Evolutionary conservation across 2,888 invertebrate genomes (phyloP).

Genomic region (Sthenelais limicola): DNA sequence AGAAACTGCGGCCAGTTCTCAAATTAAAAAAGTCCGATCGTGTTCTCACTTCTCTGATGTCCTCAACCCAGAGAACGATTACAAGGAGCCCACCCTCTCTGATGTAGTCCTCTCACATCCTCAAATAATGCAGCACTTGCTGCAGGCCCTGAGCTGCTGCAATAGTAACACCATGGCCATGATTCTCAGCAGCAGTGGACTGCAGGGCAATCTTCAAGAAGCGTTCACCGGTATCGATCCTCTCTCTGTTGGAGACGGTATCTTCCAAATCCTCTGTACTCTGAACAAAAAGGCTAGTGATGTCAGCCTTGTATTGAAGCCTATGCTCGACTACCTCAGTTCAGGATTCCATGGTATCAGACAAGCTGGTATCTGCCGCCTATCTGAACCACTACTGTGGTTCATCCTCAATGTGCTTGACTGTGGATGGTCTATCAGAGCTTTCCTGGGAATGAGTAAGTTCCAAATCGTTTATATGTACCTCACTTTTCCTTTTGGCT

Average conservation of each 20-base stretch:
- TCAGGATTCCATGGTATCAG: conserved; percentile 51
- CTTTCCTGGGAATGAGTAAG: conserved; percentile 81
- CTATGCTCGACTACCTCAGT: conserved; percentile 82
- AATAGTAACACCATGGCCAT: conserved; percentile 81
- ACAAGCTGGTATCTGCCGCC: conserved; percentile 74
- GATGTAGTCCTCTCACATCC: conserved; percentile 67
- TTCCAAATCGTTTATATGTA: no score
- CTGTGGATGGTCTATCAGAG: conserved; percentile 81
- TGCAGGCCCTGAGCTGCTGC: conserved; percentile 85
- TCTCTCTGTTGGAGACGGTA: conserved; percentile 86
- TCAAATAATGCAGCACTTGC: conserved; percentile 86
- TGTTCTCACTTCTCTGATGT: conserved; percentile 44
- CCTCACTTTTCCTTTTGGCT: no score
- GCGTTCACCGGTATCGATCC: conserved; percentile 74
- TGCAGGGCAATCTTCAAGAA: conserved; percentile 62
- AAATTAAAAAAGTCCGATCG: not conserved
- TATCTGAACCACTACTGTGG: conserved; percentile 90
- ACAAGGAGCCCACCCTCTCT: conserved; percentile 52
- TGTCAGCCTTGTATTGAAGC: conserved; percentile 83
- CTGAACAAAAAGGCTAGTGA: conserved; percentile 84
- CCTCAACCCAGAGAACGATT: conserved; percentile 17
- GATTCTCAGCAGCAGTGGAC: conserved; percentile 75
- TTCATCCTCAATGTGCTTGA: conserved; percentile 86
- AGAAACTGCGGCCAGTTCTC: not conserved
- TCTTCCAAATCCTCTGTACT: conserved; percentile 87